Base-by-base conservation (phyloP, 2,797 vertebrate species). In the Xenops minutus region DNA sequence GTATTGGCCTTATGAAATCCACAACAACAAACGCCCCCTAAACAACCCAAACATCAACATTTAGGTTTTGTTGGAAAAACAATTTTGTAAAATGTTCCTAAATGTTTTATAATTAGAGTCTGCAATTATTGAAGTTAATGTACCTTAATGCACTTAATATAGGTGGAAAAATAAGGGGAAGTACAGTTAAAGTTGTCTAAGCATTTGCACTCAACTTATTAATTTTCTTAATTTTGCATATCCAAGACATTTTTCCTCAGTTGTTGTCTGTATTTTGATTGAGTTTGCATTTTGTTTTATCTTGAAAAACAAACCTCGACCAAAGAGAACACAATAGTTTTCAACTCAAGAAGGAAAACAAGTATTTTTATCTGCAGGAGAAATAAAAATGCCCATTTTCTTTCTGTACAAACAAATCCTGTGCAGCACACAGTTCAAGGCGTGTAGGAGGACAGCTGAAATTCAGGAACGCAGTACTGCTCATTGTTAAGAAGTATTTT, bases 361-460 rank as follows among this genome's bases (percentile, higher is more conserved):
- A 48, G 29, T 83, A 54, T 71, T 92, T 93, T 91, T 79, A 9
- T 62, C 39, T 24, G 16, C 26, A 69, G 27, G 43, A 81, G 85
- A 52, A 85, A 80, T 29, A 82, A 74, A 89, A 88, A 37, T 56
- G 26, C 51, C 62, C 23, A 5, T 84, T 93, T 92, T 84, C n/a
- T 75, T 76, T 41, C 82, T 81, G 41, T 88, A 75, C 49, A 93
- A 95, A 88, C 68, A 93, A 71, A 61, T 66, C n/a, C 21, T 82
- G 30, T 74, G 24, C 43, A 62, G 36, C 4, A 1, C 85, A 62
- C 22, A 43, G 69, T 62, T 88, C 77, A 86, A 32, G 20, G 19
- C 4, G 13, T 21, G 89, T 88, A 93, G 94, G 88, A 95, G 93
- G 94, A 93, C 83, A 95, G 76, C 74, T 95, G 73, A 78, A 95